These are phyloP conservation scores for Sialia sialis DNA, from an alignment of 2,113 vertebrate species.

Conservation along the genomic window DNA sequence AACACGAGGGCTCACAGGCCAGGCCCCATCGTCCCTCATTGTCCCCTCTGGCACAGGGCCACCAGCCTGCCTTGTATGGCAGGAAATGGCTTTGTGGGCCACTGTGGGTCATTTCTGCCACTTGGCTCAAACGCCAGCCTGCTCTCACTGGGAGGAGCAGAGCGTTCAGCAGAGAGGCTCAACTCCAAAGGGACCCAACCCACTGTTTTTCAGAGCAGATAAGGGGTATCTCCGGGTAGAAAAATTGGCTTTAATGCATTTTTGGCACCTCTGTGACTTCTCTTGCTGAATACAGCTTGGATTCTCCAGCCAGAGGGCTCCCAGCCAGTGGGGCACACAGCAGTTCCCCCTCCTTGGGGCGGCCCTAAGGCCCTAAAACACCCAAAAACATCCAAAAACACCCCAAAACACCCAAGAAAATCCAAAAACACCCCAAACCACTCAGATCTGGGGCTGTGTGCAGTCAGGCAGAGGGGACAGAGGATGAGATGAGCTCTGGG, in stretches of 20 bases:
- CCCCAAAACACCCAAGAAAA: accelerated
- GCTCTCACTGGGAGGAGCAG: neutral
- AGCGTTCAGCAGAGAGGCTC: neutral
- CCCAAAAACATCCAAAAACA: neutral
- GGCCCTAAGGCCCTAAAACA: neutral
- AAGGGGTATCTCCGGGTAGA: accelerated
- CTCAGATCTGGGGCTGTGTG: neutral
- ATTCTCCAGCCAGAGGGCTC: neutral
- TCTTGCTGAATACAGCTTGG: accelerated
- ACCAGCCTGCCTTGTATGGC: neutral
- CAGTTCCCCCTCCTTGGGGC: accelerated
- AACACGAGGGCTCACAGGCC: neutral
- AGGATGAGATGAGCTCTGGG: accelerated
- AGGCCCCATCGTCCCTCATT: neutral
- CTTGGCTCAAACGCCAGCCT: neutral
- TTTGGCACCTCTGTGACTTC: neutral
- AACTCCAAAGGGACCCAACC: neutral
- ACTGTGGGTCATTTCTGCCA: neutral
- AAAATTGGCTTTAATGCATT: accelerated
- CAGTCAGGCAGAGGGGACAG: neutral
- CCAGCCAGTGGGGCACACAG: accelerated
- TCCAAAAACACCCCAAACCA: accelerated
- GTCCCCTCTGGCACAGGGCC: constrained; percentile 23
- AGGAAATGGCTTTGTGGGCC: constrained; percentile 25
- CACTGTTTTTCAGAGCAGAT: neutral